phyloP scores from a whole-genome alignment of 2,888 invertebrate genomes.

The Leucophenga montana region DNA sequence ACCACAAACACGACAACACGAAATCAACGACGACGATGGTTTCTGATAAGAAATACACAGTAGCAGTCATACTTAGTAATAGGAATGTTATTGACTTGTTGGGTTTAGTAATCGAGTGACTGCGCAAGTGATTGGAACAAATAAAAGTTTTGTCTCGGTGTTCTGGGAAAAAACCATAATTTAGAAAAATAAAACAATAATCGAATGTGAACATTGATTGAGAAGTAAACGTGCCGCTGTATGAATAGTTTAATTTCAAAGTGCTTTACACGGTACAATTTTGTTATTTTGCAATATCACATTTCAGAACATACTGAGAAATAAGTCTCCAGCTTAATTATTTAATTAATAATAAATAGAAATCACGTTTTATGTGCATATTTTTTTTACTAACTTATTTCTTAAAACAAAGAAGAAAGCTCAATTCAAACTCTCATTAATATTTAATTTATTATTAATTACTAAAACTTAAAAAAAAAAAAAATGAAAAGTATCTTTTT shows the following conservation, averaged over 20 bases:
- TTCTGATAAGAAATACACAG: background rate
- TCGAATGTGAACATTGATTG: background rate
- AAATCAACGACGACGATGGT: no score
- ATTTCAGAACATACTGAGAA: background rate
- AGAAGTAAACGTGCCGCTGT: constrained; percentile 7
- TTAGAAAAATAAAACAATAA: background rate
- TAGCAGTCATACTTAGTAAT: background rate
- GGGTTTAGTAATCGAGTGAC: background rate
- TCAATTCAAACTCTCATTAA: constrained; percentile 22
- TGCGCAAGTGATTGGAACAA: background rate
- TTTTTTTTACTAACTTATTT: no score
- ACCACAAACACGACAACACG: background rate
- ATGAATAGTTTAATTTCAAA: background rate
- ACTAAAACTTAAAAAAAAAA: background rate
- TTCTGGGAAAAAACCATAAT: background rate
- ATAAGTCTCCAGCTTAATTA: constrained; percentile 5
- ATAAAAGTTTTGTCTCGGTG: background rate
- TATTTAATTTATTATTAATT: constrained; percentile 12
- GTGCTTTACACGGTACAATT: background rate
- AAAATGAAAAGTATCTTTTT: background rate
- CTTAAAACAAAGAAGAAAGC: background rate
- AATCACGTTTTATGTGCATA: constrained; percentile 18
- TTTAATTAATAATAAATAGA: constrained; percentile 1
- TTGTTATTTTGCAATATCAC: background rate
- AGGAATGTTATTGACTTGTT: background rate